Evolutionary conservation across 2,888 invertebrate genomes (phyloP).

Genomic region (Leptinotarsa tumamoca): DNA sequence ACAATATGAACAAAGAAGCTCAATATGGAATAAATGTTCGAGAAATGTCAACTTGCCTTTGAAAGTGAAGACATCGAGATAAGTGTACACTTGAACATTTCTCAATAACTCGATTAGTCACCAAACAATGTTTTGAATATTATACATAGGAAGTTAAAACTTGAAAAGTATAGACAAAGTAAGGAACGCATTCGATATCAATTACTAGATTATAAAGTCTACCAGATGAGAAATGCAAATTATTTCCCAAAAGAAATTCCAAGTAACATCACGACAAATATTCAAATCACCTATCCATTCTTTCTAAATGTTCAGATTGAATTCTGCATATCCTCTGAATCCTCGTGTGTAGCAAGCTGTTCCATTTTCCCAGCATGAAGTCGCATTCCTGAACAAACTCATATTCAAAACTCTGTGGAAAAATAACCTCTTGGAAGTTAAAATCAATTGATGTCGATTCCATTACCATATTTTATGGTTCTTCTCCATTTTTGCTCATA

Average conservation of each 20-base stretch:
- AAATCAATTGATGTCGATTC: slow-evolving; percentile 26
- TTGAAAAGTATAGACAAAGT: too few species aligned
- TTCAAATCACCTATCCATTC: neutral
- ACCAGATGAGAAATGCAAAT: too few species aligned
- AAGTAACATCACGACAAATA: neutral
- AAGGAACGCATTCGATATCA: too few species aligned
- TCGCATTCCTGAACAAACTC: slow-evolving; percentile 16
- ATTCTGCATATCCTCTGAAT: slow-evolving; percentile 10
- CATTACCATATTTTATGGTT: slow-evolving; percentile 26
- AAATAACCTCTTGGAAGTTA: slow-evolving; percentile 22
- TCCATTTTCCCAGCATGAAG: slow-evolving; percentile 2
- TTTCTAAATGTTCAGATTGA: neutral
- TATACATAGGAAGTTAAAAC: too few species aligned
- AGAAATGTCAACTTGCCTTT: too few species aligned
- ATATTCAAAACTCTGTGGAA: slow-evolving; percentile 6
- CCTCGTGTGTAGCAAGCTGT: neutral
- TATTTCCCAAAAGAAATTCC: neutral
- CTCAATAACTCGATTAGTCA: too few species aligned
- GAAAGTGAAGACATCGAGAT: too few species aligned
- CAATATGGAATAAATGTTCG: too few species aligned
- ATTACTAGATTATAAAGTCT: too few species aligned
- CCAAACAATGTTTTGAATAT: too few species aligned
- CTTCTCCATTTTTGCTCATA: slow-evolving; percentile 21
- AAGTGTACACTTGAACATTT: too few species aligned
- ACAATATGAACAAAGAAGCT: too few species aligned